Base-by-base conservation (phyloP, 1,140 invertebrate species). In the Oryzaephilus surinamensis region DNA sequence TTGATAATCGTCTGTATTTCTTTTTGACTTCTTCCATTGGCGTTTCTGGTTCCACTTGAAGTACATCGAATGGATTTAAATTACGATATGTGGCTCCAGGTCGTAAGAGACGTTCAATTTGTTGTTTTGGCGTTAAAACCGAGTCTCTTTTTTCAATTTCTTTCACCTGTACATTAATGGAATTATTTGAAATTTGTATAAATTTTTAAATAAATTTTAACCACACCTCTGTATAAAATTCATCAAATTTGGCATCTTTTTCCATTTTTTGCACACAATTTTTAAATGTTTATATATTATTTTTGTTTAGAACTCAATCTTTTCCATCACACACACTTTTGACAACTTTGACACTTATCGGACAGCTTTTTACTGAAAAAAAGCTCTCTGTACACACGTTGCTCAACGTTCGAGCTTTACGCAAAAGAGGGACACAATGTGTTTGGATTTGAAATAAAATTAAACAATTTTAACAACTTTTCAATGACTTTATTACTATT, bases 51-150 rank as follows among this genome's bases (percentile, higher is more conserved):
- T 97, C 93, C 46, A 98, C 77, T 69, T 97, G 89, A 21, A 98
- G 67, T 18, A 98, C 90, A 71, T 94, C 90, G 65, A 90, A 96
- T 7, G 91, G 91, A 69, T 96, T 96, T 45, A 97, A 73, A 72
- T 97, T 97, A 60, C 94, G 87, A 67, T 97, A 97, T 6, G 92
- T 93, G 1, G 91, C 91, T 12, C 93, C 93, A 36, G 92, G 89
- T 48, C 90, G 72, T 15, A 96, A 69, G 42, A 97, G 69, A 55
- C 93, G 73, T 26, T 94, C 88, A 52, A 97, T 93, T 73, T 97
- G 93, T 70, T 96, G 89, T 63, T 87, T 85, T 12, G 91, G 82
- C 23, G 92, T 97, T 46, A 97, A 70, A 36, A 86, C 81, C 1
- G 87, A 81, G 65, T 94, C 90, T 43, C 84, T 68, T 62, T 92